A percentile compares a stretch with the other conserved stretches of the same genome.
These are phyloP conservation scores for Polypterus bichir DNA, from an alignment of 2,113 vertebrate species.

Conservation along the genomic window DNA sequence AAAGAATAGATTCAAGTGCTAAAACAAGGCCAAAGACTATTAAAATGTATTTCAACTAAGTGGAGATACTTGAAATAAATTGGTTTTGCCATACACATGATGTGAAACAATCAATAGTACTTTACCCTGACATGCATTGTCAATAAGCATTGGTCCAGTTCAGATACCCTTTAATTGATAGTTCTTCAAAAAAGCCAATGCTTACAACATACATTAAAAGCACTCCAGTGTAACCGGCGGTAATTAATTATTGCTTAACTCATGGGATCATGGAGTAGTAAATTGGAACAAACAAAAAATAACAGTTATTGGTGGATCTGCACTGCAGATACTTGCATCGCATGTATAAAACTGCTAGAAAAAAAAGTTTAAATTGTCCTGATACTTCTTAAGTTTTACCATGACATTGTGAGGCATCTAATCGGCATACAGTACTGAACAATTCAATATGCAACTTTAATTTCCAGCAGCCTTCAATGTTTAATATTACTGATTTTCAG, in stretches of 20 bases:
- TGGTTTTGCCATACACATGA: conserved; percentile 74
- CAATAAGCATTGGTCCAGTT: conserved; percentile 70
- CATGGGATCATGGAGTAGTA: conserved; percentile 30
- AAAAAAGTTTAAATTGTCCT: no score
- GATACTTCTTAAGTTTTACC: no score
- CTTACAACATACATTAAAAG: conserved; percentile 41
- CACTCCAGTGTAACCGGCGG: conserved; percentile 42
- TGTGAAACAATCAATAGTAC: conserved; percentile 69
- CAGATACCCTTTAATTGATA: conserved; percentile 67
- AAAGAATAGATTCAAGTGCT: background rate
- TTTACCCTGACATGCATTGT: conserved; percentile 67
- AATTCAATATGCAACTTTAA: no score
- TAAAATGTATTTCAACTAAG: conserved; percentile 66
- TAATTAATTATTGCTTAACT: conserved; percentile 54
- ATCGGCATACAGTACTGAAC: no score
- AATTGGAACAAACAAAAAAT: conserved; percentile 19
- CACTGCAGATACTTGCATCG: background rate
- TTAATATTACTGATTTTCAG: no score
- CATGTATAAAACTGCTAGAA: background rate
- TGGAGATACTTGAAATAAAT: conserved; percentile 69
- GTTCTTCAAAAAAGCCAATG: conserved; percentile 51
- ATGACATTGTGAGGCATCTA: no score
- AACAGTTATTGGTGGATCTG: background rate
- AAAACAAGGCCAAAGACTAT: conserved; percentile 24
- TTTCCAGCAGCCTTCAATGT: no score